phyloP scores from a whole-genome alignment of 2,888 invertebrate genomes.

The Tinea pellionella region DNA sequence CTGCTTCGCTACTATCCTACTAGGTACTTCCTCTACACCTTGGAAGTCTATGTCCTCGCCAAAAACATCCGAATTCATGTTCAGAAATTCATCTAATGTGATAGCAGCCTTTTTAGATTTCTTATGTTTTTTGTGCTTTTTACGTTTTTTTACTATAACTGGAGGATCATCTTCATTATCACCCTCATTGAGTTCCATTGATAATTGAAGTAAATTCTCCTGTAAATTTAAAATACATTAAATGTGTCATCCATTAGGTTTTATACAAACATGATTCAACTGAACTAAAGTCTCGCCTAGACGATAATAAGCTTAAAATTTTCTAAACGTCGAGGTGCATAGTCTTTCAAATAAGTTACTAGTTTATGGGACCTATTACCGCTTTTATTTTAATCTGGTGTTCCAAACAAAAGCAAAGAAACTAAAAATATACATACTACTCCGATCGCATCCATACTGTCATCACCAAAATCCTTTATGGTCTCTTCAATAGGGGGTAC shows the following conservation, averaged over 20 bases:
- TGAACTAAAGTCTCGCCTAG: no score
- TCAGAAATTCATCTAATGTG: slow-evolving; percentile 58
- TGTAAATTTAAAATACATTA: slow-evolving; percentile 24
- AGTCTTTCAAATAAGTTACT: no score
- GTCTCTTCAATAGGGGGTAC: slow-evolving; percentile 50
- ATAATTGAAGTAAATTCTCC: slow-evolving; percentile 49
- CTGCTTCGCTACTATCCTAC: slow-evolving; percentile 43
- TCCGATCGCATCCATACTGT: neutral
- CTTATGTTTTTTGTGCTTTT: slow-evolving; percentile 59
- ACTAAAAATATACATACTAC: neutral
- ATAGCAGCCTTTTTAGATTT: slow-evolving; percentile 57
- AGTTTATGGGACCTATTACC: no score
- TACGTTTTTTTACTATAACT: slow-evolving; percentile 25
- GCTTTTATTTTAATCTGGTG: no score
- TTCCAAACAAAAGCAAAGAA: no score
- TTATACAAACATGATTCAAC: no score
- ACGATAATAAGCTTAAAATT: no score
- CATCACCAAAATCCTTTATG: neutral
- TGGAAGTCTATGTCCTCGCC: slow-evolving; percentile 57
- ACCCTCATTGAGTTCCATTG: slow-evolving; percentile 33
- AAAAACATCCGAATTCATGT: slow-evolving; percentile 63
- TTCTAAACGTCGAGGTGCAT: no score
- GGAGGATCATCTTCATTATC: slow-evolving; percentile 15
- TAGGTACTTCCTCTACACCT: slow-evolving; percentile 59
- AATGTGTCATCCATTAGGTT: no score